Percentiles rank a stretch among this genome's conserved stretches.
These are phyloP conservation scores for Andrena bucephala DNA, from an alignment of 2,888 invertebrate genomes.

Conservation along the genomic window DNA sequence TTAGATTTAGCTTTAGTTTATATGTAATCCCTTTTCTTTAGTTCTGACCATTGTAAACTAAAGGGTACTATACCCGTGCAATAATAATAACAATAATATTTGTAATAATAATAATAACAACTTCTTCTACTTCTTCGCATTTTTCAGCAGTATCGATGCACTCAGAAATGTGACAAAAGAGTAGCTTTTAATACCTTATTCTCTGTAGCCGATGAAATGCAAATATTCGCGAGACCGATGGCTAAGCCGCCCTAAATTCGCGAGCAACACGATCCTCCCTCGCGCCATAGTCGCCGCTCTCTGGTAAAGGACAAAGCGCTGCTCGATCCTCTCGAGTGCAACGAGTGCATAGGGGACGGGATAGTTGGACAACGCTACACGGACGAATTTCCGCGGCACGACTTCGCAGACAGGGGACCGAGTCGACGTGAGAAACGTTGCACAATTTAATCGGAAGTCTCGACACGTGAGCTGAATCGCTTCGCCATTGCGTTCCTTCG, in stretches of 20 bases:
- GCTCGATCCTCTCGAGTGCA: slow-evolving; percentile 24
- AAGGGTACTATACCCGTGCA: too few relatives aligned
- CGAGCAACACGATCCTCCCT: slow-evolving; percentile 32
- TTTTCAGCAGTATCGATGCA: too few relatives aligned
- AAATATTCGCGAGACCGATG: not conserved
- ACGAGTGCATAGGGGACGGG: not conserved
- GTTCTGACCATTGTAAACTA: too few relatives aligned
- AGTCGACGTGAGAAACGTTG: slow-evolving; percentile 29
- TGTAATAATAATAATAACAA: too few relatives aligned
- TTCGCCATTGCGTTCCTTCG: slow-evolving; percentile 21
- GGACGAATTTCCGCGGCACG: slow-evolving; percentile 22
- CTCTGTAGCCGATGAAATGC: too few relatives aligned
- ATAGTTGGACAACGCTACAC: not conserved
- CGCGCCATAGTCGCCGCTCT: not conserved
- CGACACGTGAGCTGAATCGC: slow-evolving; percentile 56
- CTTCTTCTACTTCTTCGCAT: too few relatives aligned
- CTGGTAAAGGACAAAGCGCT: slow-evolving; percentile 41
- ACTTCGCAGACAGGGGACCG: slow-evolving; percentile 2
- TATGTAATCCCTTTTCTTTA: too few relatives aligned
- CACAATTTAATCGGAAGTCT: slow-evolving; percentile 56
- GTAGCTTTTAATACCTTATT: too few relatives aligned
- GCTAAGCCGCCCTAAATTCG: slow-evolving; percentile 25
- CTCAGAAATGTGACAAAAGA: too few relatives aligned
- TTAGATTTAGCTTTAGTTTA: too few relatives aligned
- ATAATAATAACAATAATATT: too few relatives aligned